Evolutionary conservation across 2,113 vertebrate genomes (phyloP), one percentile per base, ranked within the genome.

Genomic region (Ovis canadensis): DNA sequence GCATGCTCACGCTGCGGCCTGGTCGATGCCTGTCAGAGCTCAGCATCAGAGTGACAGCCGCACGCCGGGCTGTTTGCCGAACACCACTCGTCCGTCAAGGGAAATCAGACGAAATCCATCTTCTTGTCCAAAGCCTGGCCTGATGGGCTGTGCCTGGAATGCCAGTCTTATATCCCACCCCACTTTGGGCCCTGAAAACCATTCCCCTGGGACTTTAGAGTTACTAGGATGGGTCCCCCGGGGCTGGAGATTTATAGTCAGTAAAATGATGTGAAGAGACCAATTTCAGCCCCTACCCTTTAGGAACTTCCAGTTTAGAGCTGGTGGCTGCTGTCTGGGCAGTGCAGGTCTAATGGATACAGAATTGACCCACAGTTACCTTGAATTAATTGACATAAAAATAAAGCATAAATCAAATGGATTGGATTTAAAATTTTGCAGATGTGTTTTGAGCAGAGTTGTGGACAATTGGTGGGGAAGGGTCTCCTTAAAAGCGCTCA

Each of bases 1-100:
- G 97, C 96, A 91, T 94, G 92, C 96, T 95, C 94, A 96, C 74
- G 2, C 95, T 7, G 45, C 98, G 97, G 97, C 91, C 97, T 97
- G 96, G 97, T 97, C 95, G 96, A 97, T 96, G 98, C 96, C 97
- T 98, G 97, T 98, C 98, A 98, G 98, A 92, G 59, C 95, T 86
- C 93, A 27, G 52, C 96, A 67, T 94, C 64, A 33, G 92, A 96
- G 84, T 98, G 98, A 98, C 97, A 97, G 98, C 95, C 88, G 45
- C 92, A 78, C 12, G 87, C 96, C 64, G 27, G 60, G 92, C 92
- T 97, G 98, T 98, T 98, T 97, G 97, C 98, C 93, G 97, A 97
- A 98, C 97, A 98, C 94, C 91, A 6, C 95, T 87, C 86, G 91
- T 98, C 98, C 36, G 88, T 98, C 98, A 97, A 89, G 91, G 91